Evolutionary conservation across 2,113 vertebrate species (phyloP), one percentile per base, ranked within the genome.

Genomic region (Microtus richardsoni): DNA sequence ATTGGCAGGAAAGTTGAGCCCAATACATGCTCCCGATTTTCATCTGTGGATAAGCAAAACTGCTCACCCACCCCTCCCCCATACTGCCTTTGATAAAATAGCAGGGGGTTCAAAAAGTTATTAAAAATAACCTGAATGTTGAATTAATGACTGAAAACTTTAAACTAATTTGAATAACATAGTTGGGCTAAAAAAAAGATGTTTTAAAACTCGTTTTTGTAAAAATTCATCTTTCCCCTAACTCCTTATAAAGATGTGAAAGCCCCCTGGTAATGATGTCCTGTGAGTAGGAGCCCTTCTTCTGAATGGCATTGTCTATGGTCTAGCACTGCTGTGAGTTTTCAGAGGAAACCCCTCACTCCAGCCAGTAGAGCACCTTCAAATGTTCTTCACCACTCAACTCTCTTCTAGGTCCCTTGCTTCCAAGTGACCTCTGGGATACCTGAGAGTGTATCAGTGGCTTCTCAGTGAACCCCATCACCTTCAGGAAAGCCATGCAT

Each of bases 241-340:
- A 62, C 21, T 47, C 19, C 39, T 49, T 66, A 21, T 39, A 88
- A 90, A 33, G 28, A 60, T 74, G 49, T 90, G 2, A 22, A 68
- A 73, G 47, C 12, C 79, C 39, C 33, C 39, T 71, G 28, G 11
- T 52, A 52, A 79, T 19, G 70, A 60, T 24, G 22, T 33, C 39
- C 41, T 8, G 7, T 7, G 49, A 73, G 28, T 7, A 22, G 22
- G 6, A 7, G 1, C 2, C 5, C 39, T 64, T 64, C 49, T 88
- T 60, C 10, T 2, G 19, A 22, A 8, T 0, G 0, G 5, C 3
- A 1, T 19, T 26, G 10, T 5, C 7, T n/a, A 6, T 41, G 39
- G 21, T 0, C 0, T 26, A 28, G 36, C 2, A 1, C 14, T 4
- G 30, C 19, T 47, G 30, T 64, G 7, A 11, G 7, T 9, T 41